Conservation (phyloP, 2,113 vertebrate genomes). For the Mastomys natalensis region DNA sequence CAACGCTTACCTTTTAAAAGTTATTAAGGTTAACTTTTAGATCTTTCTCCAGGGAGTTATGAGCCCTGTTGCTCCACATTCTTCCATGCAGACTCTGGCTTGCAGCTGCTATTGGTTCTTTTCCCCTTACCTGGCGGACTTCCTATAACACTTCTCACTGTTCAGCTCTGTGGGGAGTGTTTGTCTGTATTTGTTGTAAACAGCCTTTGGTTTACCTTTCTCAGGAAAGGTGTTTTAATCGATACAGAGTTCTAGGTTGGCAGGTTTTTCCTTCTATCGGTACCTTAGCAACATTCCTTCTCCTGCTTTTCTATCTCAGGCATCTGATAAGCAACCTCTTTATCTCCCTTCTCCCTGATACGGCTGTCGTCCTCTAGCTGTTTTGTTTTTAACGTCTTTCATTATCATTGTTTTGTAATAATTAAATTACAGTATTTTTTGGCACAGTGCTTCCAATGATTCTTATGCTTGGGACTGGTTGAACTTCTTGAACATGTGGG, state of each 20-base stretch:
- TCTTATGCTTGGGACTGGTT: not conserved
- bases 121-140: not conserved
- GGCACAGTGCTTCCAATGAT: not conserved
- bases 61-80: not conserved
- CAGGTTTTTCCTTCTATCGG: not conserved
- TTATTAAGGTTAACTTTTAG: not conserved
- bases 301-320: not conserved
- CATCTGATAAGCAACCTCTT: constrained; percentile 22
- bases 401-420: constrained; percentile 25
- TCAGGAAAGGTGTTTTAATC: constrained; percentile 28
- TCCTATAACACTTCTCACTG: not conserved
- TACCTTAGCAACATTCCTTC: not conserved
- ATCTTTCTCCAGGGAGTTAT: not conserved
- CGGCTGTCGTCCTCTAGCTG: not conserved
- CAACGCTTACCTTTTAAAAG: not conserved
- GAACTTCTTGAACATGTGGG: not conserved
- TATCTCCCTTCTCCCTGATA: not conserved
- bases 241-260: not conserved
- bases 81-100: not conserved
- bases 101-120: not conserved
- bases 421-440: constrained; percentile 33
- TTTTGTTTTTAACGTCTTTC: constrained; percentile 29
- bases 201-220: constrained; percentile 29
- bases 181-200: not conserved
- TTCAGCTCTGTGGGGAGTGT: not conserved